Conservation (phyloP, 2,113 vertebrate species). For the Epinephelus lanceolatus region DNA sequence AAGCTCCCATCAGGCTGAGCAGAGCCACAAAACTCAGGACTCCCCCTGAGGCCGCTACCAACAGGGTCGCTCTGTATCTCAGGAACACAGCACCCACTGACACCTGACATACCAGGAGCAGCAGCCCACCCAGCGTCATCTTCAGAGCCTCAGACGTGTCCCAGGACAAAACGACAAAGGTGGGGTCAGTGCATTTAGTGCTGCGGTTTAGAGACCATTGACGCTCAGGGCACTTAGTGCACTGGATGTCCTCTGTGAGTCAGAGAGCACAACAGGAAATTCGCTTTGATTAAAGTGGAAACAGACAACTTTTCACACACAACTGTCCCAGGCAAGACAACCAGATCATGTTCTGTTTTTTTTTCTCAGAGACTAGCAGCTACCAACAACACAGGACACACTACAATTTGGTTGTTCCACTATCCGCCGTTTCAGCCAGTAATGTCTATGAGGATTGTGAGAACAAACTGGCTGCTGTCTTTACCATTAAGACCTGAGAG, state of each 20-base stretch:
- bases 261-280: slow-evolving; percentile 12
- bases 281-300: not conserved
- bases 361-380: too few relatives aligned
- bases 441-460: not conserved
- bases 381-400: too few relatives aligned
- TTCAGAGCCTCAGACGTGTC: slow-evolving; percentile 55
- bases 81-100: slow-evolving; percentile 78
- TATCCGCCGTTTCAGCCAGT: not conserved
- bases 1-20: slow-evolving; percentile 77
- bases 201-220: slow-evolving; percentile 86
- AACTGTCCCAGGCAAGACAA: too few relatives aligned
- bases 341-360: too few relatives aligned
- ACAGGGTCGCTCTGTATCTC: slow-evolving; percentile 66
- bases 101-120: slow-evolving; percentile 64
- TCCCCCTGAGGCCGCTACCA: slow-evolving; percentile 85
- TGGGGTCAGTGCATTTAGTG: slow-evolving; percentile 78
- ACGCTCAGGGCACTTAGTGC: slow-evolving; percentile 75
- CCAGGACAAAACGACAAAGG: slow-evolving; percentile 83
- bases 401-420: too few relatives aligned
- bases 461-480: too few relatives aligned
- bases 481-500: not conserved
- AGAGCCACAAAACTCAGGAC: slow-evolving; percentile 77
- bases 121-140: slow-evolving; percentile 61
- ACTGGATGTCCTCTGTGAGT: slow-evolving; percentile 84
- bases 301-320: too few relatives aligned